phyloP scores from a whole-genome alignment of 2,113 vertebrate genomes.

The Sceloporus tristichus region DNA sequence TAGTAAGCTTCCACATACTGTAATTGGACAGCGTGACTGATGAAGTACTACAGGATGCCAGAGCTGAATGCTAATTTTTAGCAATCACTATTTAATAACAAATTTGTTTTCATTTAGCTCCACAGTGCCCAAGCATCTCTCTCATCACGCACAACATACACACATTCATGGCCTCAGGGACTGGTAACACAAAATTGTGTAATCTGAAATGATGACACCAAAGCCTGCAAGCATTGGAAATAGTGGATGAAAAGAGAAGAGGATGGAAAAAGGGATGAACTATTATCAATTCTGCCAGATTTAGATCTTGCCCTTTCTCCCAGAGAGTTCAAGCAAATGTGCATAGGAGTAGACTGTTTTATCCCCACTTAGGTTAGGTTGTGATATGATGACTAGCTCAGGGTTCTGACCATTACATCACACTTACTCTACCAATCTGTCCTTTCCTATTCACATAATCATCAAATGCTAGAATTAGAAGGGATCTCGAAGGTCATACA shows the following conservation, averaged over 20 bases:
- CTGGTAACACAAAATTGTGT: not conserved
- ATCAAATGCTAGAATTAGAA: not conserved
- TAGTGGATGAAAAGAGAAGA: not conserved
- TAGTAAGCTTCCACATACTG: not conserved
- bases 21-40: not conserved
- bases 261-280: not conserved
- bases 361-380: not conserved
- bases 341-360: not conserved
- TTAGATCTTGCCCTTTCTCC: not conserved
- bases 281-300: not conserved
- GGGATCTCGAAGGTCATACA: not conserved
- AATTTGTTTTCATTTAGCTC: not conserved
- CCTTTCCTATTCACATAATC: not conserved
- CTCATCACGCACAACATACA: no score
- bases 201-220: not conserved
- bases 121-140: not conserved
- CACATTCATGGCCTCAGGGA: no score
- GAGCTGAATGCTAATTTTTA: not conserved
- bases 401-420: not conserved
- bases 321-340: not conserved
- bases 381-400: not conserved
- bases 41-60: not conserved
- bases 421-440: not conserved
- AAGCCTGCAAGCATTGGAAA: not conserved
- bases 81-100: not conserved